These are phyloP conservation scores for Atta cephalotes DNA, from an alignment of 1,140 invertebrate genomes.

Conservation along the genomic window DNA sequence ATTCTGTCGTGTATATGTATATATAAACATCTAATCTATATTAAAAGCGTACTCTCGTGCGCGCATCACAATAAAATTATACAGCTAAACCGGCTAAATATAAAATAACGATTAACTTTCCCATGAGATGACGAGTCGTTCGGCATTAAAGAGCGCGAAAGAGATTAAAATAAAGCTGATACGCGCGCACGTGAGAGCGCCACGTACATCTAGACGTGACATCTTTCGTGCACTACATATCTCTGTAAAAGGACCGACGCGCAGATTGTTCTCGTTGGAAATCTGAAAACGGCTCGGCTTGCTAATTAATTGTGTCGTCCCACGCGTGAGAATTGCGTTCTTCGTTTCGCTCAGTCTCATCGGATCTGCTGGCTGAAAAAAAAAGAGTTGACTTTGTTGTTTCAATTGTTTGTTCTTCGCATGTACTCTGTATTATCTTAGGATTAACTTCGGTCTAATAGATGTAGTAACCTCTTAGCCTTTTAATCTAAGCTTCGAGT, in stretches of 20 bases:
- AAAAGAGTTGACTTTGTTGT: neutral
- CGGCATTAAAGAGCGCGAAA: slow-evolving; percentile 28
- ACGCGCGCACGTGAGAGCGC: neutral
- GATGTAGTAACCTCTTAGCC: too few relatives aligned
- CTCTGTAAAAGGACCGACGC: neutral
- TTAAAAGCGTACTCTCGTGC: neutral
- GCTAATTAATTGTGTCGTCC: neutral
- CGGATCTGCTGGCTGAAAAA: neutral
- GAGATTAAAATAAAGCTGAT: slow-evolving; percentile 4
- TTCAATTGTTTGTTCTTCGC: neutral
- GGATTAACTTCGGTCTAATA: too few relatives aligned
- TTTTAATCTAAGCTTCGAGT: too few relatives aligned
- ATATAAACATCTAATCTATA: slow-evolving; percentile 20
- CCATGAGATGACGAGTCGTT: slow-evolving; percentile 22
- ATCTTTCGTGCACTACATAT: neutral
- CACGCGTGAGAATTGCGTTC: slow-evolving; percentile 3
- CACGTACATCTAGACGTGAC: neutral
- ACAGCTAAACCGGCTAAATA: slow-evolving; percentile 27
- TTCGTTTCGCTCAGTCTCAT: neutral
- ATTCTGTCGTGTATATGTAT: neutral
- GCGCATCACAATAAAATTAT: slow-evolving; percentile 36
- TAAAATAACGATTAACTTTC: slow-evolving; percentile 31
- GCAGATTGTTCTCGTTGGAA: neutral
- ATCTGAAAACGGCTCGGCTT: slow-evolving; percentile 19
- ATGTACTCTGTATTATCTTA: too few relatives aligned